These are phyloP conservation scores for Mesochorus sp. DNA, from an alignment of 2,888 invertebrate genomes.

Conservation along the genomic window DNA sequence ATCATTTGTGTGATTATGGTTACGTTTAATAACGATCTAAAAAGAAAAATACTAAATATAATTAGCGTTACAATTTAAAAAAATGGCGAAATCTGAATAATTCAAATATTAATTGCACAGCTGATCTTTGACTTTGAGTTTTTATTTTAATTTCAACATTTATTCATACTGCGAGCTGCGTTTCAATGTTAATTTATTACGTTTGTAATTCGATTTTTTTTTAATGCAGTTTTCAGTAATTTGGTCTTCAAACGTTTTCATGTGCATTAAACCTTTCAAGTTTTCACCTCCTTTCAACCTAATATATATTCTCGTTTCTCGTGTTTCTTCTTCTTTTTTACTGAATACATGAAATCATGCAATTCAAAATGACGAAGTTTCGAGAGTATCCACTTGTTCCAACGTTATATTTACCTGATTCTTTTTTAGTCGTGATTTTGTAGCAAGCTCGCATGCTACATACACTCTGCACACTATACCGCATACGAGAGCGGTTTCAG, in stretches of 20 bases:
- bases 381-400: neutral
- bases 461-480: neutral
- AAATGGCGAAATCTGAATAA: too few relatives aligned
- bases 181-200: too few relatives aligned
- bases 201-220: too few relatives aligned
- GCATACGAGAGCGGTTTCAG: conserved; percentile 34
- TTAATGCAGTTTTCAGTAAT: neutral
- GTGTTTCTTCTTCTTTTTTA: neutral
- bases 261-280: neutral
- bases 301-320: neutral
- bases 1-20: too few relatives aligned
- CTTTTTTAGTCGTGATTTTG: conserved; percentile 12
- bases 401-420: neutral
- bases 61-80: too few relatives aligned
- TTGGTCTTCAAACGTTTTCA: neutral
- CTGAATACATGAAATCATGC: conserved; percentile 25
- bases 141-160: too few relatives aligned
- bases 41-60: too few relatives aligned
- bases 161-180: too few relatives aligned
- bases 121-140: too few relatives aligned
- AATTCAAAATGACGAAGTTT: neutral
- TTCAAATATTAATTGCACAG: too few relatives aligned
- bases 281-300: neutral
- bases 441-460: conserved; percentile 5
- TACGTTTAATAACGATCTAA: too few relatives aligned